Base-by-base conservation (phyloP, 1,140 invertebrate genomes). In the Cydia strobilella region DNA sequence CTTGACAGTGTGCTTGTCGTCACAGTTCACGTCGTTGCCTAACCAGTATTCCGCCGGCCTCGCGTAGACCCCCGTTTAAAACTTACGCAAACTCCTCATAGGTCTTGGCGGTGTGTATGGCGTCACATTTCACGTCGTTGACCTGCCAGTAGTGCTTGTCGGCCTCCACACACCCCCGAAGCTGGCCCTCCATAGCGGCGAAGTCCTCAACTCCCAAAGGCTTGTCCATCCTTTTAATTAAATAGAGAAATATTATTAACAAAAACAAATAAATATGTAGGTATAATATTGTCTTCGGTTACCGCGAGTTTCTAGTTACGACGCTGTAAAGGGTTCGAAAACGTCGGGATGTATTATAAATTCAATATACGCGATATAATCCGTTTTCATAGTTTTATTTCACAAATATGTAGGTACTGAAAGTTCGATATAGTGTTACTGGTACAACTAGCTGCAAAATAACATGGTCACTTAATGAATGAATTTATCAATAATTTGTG, bases 21-120 rank as follows among this genome's bases (percentile, higher is more conserved):
- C 91, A 69, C 90, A 93, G 75, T 93, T 93, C 0, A 93, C 90
- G n/a, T 84, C 79, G 35, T 93, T 93, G 0, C 92, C 88, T 27
- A 82, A 79, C 85, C 86, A 87, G 42, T 93, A 87, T 80, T 9
- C 84, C 75, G 62, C 93, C 92, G 27, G 89, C 79, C 59, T 91
- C 91, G 1, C 48, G 5, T 18, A 51, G 48, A n/a, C 48, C 76
- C 23, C 54, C 2, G n/a, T 51, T 2, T 15, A 73, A 72, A 72
- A 84, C 90, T 90, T 62, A 93, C 93, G 91, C 90, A 39, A 93
- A 93, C 74, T 93, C 93, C 75, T 93, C 92, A 71, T 93, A 93
- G 18, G 84, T 88, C 78, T 86, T 93, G 2, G 93, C 91, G 0
- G 93, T 91, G 25, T 91, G 74, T 51, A 93, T 89, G 0, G 93